Conservation (phyloP, 2,797 vertebrate species). For the Scarus forsteni region DNA sequence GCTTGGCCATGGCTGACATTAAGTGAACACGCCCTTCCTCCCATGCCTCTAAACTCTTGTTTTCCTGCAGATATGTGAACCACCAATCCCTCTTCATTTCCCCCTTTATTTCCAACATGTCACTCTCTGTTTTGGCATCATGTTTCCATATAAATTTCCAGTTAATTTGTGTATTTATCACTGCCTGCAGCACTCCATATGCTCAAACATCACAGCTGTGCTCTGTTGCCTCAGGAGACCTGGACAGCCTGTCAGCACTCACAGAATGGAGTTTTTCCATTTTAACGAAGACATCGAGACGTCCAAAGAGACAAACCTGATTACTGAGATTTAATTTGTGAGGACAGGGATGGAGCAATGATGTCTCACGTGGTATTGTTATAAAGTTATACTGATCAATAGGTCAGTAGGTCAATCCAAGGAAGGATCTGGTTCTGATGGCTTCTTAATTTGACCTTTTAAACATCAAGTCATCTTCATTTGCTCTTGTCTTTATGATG, state of each 20-base stretch:
- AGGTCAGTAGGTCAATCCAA: background rate
- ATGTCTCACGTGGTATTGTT: background rate
- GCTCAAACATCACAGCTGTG: background rate
- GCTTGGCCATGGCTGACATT: too few relatives aligned
- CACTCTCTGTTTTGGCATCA: background rate
- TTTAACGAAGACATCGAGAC: background rate
- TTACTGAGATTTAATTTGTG: slow-evolving; percentile 33
- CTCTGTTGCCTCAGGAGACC: background rate
- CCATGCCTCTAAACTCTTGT: background rate
- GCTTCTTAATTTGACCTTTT: background rate
- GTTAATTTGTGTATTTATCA: background rate
- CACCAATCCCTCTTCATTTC: background rate
- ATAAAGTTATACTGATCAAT: slow-evolving; percentile 23
- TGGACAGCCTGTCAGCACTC: background rate
- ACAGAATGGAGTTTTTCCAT: background rate
- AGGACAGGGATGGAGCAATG: background rate
- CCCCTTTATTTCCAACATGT: background rate
- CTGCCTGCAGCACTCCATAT: background rate
- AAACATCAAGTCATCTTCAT: background rate
- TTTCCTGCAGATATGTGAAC: background rate
- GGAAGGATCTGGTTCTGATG: background rate
- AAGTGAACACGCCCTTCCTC: background rate
- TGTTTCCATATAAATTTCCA: background rate
- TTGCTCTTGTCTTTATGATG: background rate
- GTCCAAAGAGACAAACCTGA: slow-evolving; percentile 20